Evolutionary conservation across 2,888 invertebrate genomes (phyloP), one percentile per base, ranked within the genome.

Genomic region (Megamerina dolium): DNA sequence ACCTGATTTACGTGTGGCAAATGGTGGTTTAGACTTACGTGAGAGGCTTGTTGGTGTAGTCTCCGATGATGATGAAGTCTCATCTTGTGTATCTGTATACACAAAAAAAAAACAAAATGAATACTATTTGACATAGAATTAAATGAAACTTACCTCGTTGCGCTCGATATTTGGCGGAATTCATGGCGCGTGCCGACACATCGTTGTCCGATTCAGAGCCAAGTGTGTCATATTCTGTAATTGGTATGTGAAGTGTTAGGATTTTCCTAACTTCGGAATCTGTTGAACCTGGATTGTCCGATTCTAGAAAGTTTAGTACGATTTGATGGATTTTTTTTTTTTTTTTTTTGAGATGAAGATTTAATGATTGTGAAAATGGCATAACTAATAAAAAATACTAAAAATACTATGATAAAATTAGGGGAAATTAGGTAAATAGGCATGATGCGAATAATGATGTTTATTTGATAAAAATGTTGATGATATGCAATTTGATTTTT

Each of bases 211-310:
- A 83, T 70, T 83, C 84, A 66, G 83, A 83, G 64, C 83, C 84
- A 66, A 83, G 77, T 64, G 83, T 83, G 77, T 90, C 90, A 78
- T 90, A 89, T 78, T 89, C 90, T 81, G 87, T 87, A 83, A 87
- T 87, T 77, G 87, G 87, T 80, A 87, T 84, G 82, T 87, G 87
- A 76, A 87, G 84, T 73, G 87, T 86, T 83, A 87, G 74, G 80
- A 87, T 87, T 83, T 87, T 87, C 83, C 87, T 87, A 77, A 87
- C 87, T 81, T 90, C 89, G 75, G 89, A 89, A 81, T 90, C 89
- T 79, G 89, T 89, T 73, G 88, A 89, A 76, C 90, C 89, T 82
- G 88, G 82, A 83, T 88, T 89, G 83, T 88, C 89, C 77, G 87
- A 87, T 80, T 91, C 85, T 85, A 84, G 68, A 70, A 70, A 69